Conservation (phyloP, 2,797 vertebrate genomes). For the Bovichtus diacanthus region DNA sequence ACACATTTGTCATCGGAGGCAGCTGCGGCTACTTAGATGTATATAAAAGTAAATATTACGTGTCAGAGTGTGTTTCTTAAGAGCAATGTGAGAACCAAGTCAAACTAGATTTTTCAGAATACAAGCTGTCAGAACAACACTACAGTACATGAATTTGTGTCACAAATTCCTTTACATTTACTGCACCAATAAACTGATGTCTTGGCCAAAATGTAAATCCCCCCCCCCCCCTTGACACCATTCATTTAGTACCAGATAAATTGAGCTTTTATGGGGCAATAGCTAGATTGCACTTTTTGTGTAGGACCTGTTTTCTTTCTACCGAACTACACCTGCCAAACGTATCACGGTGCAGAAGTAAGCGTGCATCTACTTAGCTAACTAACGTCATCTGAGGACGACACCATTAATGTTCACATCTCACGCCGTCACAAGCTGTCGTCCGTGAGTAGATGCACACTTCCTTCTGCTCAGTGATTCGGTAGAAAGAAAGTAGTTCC, state of each 20-base stretch:
- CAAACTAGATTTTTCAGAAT: conserved; percentile 14
- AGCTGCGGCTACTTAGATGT: not conserved
- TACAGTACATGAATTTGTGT: not conserved
- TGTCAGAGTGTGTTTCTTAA: conserved; percentile 2
- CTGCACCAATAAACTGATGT: not conserved
- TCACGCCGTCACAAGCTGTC: too few species aligned
- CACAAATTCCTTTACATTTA: not conserved
- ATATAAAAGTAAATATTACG: conserved; percentile 11
- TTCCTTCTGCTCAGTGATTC: too few species aligned
- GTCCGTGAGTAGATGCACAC: too few species aligned
- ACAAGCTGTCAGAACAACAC: conserved; percentile 31
- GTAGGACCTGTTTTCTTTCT: too few species aligned
- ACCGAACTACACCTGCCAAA: too few species aligned
- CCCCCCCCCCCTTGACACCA: not conserved
- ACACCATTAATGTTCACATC: too few species aligned
- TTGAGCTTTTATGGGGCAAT: not conserved
- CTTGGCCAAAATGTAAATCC: not conserved
- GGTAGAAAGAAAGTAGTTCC: too few species aligned
- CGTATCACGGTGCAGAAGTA: too few species aligned
- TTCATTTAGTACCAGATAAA: not conserved
- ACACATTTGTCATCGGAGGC: not conserved
- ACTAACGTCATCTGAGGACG: too few species aligned
- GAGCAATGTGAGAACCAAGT: not conserved
- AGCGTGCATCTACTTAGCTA: too few species aligned
- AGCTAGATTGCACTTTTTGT: too few species aligned